Evolutionary conservation across 2,113 vertebrate species (phyloP).

Genomic region (Herpailurus yagouaroundi): DNA sequence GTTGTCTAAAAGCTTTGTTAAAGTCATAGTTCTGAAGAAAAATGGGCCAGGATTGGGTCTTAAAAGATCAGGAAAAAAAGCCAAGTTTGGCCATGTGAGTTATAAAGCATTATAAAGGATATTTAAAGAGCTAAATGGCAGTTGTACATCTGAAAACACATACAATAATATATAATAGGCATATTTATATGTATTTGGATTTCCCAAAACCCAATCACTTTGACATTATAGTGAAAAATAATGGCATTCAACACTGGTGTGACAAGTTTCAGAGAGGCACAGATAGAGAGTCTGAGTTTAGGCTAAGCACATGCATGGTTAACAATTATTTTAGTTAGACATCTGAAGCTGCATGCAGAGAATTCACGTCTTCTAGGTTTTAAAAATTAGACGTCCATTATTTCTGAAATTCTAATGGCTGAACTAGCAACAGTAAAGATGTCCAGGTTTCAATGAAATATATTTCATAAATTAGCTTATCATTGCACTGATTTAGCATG

Average conservation of each 20-base stretch:
- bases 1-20: not conserved
- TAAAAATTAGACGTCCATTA: slow-evolving; percentile 82
- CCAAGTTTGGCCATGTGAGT: not conserved
- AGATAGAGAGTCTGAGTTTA: slow-evolving; percentile 71
- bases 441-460: slow-evolving; percentile 92
- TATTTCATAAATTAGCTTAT: slow-evolving; percentile 93
- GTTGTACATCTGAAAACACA: not conserved
- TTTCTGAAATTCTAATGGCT: slow-evolving; percentile 87
- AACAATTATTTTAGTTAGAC: slow-evolving; percentile 71
- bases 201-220: slow-evolving; percentile 10
- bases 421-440: slow-evolving; percentile 91
- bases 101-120: slow-evolving; percentile 16
- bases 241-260: slow-evolving; percentile 11
- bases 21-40: slow-evolving; percentile 36
- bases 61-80: slow-evolving; percentile 9
- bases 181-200: not conserved
- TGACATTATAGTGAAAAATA: slow-evolving; percentile 12
- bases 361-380: slow-evolving; percentile 72
- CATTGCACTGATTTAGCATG: slow-evolving; percentile 93
- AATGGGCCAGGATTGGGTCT: not conserved
- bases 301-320: slow-evolving; percentile 44
- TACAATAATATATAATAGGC: not conserved
- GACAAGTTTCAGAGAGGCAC: slow-evolving; percentile 43
- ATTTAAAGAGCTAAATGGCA: not conserved
- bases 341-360: slow-evolving; percentile 66